These are phyloP conservation scores for Amazona vittata DNA, from an alignment of 2,113 vertebrate genomes.

Conservation along the genomic window DNA sequence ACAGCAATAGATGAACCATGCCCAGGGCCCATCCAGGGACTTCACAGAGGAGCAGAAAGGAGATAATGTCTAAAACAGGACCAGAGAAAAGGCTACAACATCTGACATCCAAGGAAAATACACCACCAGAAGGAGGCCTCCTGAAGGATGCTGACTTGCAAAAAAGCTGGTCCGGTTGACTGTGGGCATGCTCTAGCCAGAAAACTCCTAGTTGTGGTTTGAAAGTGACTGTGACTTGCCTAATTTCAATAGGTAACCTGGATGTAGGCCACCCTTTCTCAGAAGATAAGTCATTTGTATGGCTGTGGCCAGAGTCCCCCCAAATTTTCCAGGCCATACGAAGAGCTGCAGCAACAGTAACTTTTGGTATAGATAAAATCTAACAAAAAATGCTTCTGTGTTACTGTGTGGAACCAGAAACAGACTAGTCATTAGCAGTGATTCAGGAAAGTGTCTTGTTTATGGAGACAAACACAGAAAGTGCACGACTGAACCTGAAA, in stretches of 20 bases:
- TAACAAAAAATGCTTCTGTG: neutral
- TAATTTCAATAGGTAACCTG: neutral
- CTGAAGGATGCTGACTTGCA: neutral
- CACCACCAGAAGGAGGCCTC: rapidly evolving
- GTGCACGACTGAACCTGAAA: neutral
- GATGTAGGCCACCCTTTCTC: neutral
- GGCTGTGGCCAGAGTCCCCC: neutral
- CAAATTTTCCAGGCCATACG: neutral
- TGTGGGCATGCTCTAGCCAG: neutral
- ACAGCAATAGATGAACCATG: too few species aligned
- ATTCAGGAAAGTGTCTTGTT: neutral
- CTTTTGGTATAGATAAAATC: neutral
- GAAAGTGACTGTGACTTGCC: neutral
- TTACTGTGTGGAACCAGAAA: neutral
- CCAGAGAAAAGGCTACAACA: neutral
- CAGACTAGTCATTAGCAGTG: neutral
- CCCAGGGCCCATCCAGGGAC: neutral
- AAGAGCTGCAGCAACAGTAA: neutral
- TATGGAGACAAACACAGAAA: neutral
- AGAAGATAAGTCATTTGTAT: neutral
- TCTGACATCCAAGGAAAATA: neutral
- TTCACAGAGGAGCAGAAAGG: neutral
- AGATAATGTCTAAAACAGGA: neutral
- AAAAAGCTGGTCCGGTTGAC: neutral
- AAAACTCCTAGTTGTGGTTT: neutral